Conservation (phyloP, 2,888 invertebrate genomes). For the Malthinus flaveolus region DNA sequence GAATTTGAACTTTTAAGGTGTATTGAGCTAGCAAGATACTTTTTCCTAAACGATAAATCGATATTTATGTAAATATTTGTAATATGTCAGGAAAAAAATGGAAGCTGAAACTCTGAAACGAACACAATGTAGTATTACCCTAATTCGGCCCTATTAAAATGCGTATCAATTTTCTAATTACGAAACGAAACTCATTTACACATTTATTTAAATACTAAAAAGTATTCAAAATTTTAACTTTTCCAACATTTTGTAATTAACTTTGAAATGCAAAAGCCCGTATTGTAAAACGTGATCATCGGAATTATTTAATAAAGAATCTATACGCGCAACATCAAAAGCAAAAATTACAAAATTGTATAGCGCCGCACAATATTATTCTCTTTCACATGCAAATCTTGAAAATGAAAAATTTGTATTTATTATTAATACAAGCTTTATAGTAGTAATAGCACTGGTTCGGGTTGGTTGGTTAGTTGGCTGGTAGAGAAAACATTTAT, state of each 20-base stretch:
- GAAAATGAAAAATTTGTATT: conserved; percentile 8
- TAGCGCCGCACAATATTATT: neutral
- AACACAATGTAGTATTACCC: neutral
- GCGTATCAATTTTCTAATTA: conserved; percentile 3
- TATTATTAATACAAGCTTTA: neutral
- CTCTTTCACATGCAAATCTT: conserved; percentile 4
- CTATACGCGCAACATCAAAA: conserved; percentile 5
- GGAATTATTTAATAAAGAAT: conserved; percentile 3
- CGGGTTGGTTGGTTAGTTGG: neutral
- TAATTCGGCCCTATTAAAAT: neutral
- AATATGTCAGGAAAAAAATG: neutral
- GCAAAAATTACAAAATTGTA: neutral
- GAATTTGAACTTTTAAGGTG: conserved; percentile 7
- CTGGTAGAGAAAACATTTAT: neutral
- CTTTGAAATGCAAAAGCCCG: conserved; percentile 7
- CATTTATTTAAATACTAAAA: neutral
- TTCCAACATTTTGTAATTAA: conserved; percentile 5
- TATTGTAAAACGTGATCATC: neutral
- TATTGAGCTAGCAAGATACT: conserved; percentile 3
- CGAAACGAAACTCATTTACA: conserved; percentile 1
- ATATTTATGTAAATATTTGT: neutral
- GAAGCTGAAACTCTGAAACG: neutral
- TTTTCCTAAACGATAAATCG: conserved; percentile 3
- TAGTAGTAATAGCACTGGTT: no score
- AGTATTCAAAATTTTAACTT: neutral